phyloP scores from a whole-genome alignment of 1,140 invertebrate genomes.

The Drosophila repleta region DNA sequence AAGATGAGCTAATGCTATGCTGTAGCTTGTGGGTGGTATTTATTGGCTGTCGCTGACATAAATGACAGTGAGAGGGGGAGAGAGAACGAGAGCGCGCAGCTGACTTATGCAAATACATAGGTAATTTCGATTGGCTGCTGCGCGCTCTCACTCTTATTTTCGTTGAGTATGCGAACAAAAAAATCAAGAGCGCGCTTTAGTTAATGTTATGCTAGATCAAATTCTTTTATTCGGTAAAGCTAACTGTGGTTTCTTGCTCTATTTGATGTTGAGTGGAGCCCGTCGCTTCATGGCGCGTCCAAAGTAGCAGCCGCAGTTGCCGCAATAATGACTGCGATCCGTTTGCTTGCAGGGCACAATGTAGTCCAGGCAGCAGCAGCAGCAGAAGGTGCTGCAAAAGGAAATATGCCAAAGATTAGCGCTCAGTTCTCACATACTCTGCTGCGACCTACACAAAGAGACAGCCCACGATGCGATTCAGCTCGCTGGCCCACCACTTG shows the following conservation, averaged over 20 bases:
- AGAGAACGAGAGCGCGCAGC: no score
- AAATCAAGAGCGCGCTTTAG: background rate
- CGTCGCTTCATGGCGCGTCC: constrained; percentile 69
- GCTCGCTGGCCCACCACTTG: constrained; percentile 76
- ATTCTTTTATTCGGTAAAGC: background rate
- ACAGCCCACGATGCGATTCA: constrained; percentile 77
- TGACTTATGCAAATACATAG: background rate
- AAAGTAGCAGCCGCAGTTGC: constrained; percentile 80
- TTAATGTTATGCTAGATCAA: background rate
- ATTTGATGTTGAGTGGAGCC: constrained; percentile 57
- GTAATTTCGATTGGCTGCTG: background rate
- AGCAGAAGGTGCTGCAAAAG: constrained; percentile 70
- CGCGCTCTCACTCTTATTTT: background rate
- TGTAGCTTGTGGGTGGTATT: background rate
- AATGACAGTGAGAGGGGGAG: background rate
- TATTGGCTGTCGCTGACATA: background rate
- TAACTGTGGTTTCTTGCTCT: constrained; percentile 18
- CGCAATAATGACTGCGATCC: constrained; percentile 79
- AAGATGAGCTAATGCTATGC: background rate
- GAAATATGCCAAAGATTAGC: background rate
- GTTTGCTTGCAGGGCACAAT: constrained; percentile 73
- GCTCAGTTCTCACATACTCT: no score
- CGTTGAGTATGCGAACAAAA: background rate
- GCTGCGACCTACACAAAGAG: constrained; percentile 69
- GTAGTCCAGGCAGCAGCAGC: constrained; percentile 76